Percentiles rank a stretch among this genome's conserved stretches.
phyloP scores from a whole-genome alignment of 2,797 vertebrate genomes.

The Trematomus bernacchii region DNA sequence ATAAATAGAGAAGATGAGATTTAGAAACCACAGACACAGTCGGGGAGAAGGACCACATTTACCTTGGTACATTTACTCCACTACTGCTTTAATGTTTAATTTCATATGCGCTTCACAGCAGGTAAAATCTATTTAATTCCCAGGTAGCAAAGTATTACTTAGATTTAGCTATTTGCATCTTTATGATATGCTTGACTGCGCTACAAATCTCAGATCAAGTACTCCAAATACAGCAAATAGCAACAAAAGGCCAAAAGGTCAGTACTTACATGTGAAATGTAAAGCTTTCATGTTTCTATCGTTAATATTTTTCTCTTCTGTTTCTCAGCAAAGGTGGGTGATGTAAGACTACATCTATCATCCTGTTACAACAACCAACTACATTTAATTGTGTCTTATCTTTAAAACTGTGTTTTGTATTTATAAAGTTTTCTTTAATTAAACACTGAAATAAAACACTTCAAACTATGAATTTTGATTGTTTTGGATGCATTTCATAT shows the following conservation, averaged over 20 bases:
- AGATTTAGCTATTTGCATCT: not conserved
- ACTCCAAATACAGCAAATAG: not conserved
- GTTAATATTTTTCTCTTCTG: constrained; percentile 7
- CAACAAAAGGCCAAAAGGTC: constrained; percentile 4
- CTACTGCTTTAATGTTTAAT: not conserved
- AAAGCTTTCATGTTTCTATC: not conserved
- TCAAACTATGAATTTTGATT: not conserved
- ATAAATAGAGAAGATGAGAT: constrained; percentile 51
- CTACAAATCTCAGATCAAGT: not conserved
- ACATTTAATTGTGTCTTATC: constrained; percentile 14
- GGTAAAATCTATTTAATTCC: not conserved
- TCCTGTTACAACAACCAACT: constrained; percentile 30
- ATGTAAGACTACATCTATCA: constrained; percentile 14
- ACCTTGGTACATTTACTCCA: constrained; percentile 17
- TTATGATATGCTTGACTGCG: not conserved
- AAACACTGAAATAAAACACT: not conserved
- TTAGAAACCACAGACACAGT: constrained; percentile 30
- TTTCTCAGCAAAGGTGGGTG: constrained; percentile 8
- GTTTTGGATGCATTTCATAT: not conserved
- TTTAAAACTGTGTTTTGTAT: not conserved
- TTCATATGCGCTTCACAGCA: constrained; percentile 12
- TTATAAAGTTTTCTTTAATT: constrained; percentile 16
- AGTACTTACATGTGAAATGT: not conserved
- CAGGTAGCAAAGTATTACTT: not conserved
- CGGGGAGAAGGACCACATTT: constrained; percentile 4